Percentiles rank a stretch among this genome's conserved stretches.
phyloP scores from a whole-genome alignment of 2,888 invertebrate species.

The Syritta pipiens region DNA sequence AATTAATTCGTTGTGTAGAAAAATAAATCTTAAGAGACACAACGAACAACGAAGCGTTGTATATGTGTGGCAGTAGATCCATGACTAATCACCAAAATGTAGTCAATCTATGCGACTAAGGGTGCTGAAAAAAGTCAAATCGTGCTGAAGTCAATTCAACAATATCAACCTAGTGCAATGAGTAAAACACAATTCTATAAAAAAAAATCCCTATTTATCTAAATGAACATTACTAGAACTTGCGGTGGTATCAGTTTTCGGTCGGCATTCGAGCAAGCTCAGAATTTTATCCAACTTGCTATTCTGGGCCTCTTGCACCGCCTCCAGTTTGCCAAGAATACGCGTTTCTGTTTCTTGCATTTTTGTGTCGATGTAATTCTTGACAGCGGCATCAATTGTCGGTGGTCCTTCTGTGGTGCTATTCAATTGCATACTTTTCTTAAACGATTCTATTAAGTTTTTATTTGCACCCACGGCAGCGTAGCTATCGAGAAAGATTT shows the following conservation, averaged over 20 bases:
- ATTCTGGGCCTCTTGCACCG: constrained; percentile 73
- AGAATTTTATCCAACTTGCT: constrained; percentile 75
- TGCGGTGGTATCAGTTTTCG: background rate
- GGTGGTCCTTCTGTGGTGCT: background rate
- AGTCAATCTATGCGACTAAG: too few species aligned
- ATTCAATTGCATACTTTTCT: constrained; percentile 19
- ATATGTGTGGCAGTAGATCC: too few species aligned
- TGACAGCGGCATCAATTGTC: constrained; percentile 45
- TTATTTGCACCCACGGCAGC: background rate
- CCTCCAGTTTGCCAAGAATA: constrained; percentile 72
- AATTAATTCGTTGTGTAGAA: too few species aligned
- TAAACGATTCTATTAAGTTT: constrained; percentile 40
- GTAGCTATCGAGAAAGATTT: constrained; percentile 72
- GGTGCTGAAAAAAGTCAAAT: too few species aligned
- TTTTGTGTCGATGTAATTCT: constrained; percentile 72
- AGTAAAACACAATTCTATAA: too few species aligned
- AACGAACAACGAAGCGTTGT: too few species aligned
- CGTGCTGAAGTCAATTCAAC: too few species aligned
- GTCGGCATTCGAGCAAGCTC: constrained; percentile 71
- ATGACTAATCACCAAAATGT: too few species aligned
- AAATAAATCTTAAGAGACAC: too few species aligned
- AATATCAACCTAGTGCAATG: too few species aligned
- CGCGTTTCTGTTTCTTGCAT: constrained; percentile 72
- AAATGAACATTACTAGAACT: background rate
- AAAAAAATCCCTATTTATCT: constrained; percentile 3